These are phyloP conservation scores for Danaus chrysippus DNA, from an alignment of 2,888 invertebrate species.

Conservation along the genomic window DNA sequence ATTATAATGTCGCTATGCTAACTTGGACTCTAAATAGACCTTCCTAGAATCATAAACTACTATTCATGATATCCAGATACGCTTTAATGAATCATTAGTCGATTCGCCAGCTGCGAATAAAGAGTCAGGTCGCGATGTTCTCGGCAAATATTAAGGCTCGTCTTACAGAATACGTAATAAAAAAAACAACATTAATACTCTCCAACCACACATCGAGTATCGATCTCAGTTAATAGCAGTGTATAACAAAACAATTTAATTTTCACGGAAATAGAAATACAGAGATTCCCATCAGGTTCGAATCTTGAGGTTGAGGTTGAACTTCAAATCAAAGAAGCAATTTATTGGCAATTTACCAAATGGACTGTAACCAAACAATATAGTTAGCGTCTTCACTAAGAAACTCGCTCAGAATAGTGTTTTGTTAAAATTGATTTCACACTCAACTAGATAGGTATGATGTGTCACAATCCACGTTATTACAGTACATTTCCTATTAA, in stretches of 20 bases:
- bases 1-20: conserved; percentile 40
- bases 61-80: conserved; percentile 41
- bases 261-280: conserved; percentile 5
- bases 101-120: conserved; percentile 61
- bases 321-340: conserved; percentile 12
- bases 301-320: conserved; percentile 11
- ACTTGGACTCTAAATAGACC: conserved; percentile 48
- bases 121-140: conserved; percentile 61
- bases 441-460: not conserved
- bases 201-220: conserved; percentile 20
- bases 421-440: conserved; percentile 7
- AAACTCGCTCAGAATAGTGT: not conserved
- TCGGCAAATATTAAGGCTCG: conserved; percentile 52
- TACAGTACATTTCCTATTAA: not conserved
- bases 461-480: not conserved
- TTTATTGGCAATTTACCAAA: conserved; percentile 26
- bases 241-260: not conserved
- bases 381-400: conserved; percentile 7
- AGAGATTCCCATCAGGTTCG: conserved; percentile 2
- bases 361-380: conserved; percentile 21
- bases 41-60: conserved; percentile 35
- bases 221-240: conserved; percentile 7
- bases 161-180: conserved; percentile 53
- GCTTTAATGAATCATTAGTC: conserved; percentile 59
- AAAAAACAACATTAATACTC: conserved; percentile 34